Evolutionary conservation across 2,888 invertebrate species (phyloP).

Genomic region (Leptothorax acervorum): DNA sequence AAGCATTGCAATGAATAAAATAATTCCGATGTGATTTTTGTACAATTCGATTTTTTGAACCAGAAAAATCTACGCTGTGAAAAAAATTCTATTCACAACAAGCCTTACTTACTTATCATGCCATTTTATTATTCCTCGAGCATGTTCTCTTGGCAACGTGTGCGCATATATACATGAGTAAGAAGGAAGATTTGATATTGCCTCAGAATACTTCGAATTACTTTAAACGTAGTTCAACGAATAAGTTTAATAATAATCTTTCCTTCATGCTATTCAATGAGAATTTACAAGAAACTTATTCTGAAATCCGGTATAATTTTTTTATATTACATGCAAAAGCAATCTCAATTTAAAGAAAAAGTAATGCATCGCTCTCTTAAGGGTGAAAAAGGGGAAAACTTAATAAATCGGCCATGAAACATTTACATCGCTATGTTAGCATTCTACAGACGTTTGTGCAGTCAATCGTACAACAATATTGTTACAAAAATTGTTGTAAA

Average conservation of each 20-base stretch:
- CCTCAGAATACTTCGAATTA: neutral
- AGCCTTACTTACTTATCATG: conserved; percentile 21
- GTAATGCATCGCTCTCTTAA: neutral
- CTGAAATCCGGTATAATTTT: neutral
- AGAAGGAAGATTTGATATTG: conserved; percentile 14
- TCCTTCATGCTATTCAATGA: neutral
- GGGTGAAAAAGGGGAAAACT: neutral
- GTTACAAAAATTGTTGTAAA: neutral
- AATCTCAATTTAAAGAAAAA: neutral
- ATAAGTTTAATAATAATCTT: neutral
- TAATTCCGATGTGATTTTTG: neutral
- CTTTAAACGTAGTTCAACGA: conserved; percentile 6
- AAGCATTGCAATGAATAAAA: conserved; percentile 1
- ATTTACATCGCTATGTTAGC: neutral
- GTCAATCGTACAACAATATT: neutral
- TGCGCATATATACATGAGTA: conserved; percentile 29
- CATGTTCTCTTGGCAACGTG: conserved; percentile 25
- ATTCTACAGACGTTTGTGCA: neutral
- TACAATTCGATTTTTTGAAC: neutral
- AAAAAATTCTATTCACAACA: conserved; percentile 22
- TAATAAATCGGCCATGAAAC: neutral
- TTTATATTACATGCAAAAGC: neutral
- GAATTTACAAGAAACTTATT: neutral
- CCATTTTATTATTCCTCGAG: conserved; percentile 26
- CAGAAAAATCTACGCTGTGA: neutral